Evolutionary conservation across 92 coral and sea anemone genomes (phyloP).

Genomic region (Heliopora coerulea): DNA sequence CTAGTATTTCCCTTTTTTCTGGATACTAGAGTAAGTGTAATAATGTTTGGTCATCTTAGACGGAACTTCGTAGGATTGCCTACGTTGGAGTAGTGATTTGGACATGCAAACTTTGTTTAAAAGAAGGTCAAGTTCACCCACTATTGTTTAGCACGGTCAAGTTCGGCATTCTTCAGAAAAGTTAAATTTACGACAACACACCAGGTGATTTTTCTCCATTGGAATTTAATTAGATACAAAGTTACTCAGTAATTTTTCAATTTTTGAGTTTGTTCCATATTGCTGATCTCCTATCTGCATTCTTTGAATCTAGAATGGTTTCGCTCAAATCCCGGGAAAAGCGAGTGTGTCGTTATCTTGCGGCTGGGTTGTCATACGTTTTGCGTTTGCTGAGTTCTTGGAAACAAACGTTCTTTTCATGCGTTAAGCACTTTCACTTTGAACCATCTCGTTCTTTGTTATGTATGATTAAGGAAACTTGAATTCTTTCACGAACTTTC

Average conservation of each 20-base stretch:
- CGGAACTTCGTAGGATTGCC: neutral
- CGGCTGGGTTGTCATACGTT: neutral
- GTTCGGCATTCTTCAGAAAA: neutral
- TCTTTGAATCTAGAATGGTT: too few relatives aligned
- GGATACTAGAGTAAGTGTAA: too few relatives aligned
- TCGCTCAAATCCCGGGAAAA: neutral
- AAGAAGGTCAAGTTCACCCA: constrained; percentile 4
- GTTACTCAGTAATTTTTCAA: too few relatives aligned
- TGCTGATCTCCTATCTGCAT: too few relatives aligned
- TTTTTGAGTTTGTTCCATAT: too few relatives aligned
- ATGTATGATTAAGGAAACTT: constrained; percentile 23
- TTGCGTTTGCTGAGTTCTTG: neutral
- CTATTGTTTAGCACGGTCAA: neutral
- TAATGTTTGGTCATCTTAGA: neutral
- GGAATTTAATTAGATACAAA: constrained; percentile 30
- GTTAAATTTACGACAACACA: neutral
- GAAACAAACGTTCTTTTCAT: constrained; percentile 5
- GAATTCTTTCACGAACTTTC: constrained; percentile 36
- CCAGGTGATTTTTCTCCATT: too few relatives aligned
- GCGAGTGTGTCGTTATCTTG: neutral
- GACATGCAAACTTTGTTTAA: neutral
- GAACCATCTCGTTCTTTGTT: constrained; percentile 28
- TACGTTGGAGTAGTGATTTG: neutral
- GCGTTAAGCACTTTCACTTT: neutral
- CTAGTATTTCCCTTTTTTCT: too few relatives aligned